Base-by-base conservation (phyloP, 92 coral and sea anemone genomes). In the Paramuricea clavata region DNA sequence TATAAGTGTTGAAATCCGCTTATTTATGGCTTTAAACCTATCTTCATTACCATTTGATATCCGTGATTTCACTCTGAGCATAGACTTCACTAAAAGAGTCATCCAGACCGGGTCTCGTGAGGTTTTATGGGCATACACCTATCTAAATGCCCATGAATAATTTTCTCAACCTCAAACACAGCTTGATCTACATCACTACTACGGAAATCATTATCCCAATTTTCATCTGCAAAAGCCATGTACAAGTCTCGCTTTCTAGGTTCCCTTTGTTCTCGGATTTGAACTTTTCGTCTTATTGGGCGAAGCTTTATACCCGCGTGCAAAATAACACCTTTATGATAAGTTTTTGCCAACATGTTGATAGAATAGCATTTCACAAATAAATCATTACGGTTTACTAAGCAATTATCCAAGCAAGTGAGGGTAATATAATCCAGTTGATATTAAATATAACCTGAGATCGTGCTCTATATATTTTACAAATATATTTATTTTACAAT, bases 231-330 rank as follows among this genome's bases (percentile, higher is more conserved):
- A 5, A 79, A 31, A 9, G 68, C 68, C 35, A 27, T 49, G 19
- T 77, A 49, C 59, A 77, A 77, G 44, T 47, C 90, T 17, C 5
- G 47, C 74, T 85, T 90, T 6, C 78, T 62, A 50, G 87, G 90
- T 26, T 39, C 44, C 64, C 87, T 79, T 12, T 44, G 31, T 44
- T 90, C 90, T 2, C 93, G 75, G 23, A 75, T 62, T 25, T 26
- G 54, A 0, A 87, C 75, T 56, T 74, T 87, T 6, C 61, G 23
- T 28, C 93, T 89, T 22, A 75, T 21, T 16, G 93, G 91, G 50
- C 81, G 87, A 19, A 90, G 88, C 61, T 90, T 87, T 49, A 84
- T 81, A 12, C 87, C 88, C 13, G 91, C 91, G 1, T 72, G 93
- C 1, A 90, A 44, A n/a, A 82, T 77, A 44, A 90, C 83, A 8